Percentiles rank a stretch among this genome's conserved stretches.
Conservation (phyloP, 2,797 vertebrate genomes). For the Carduelis carduelis region DNA sequence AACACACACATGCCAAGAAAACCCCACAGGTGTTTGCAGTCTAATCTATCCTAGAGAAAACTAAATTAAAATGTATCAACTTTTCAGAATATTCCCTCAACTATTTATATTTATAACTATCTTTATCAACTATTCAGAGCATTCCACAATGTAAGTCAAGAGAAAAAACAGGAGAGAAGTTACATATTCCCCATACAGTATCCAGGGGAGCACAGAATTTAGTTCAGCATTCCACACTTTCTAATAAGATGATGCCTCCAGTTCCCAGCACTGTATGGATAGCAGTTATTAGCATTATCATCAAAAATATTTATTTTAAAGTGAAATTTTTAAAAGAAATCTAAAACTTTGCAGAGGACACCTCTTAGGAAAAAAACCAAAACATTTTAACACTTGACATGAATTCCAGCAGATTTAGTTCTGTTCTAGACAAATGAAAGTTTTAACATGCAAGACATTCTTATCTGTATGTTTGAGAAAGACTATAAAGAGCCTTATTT, state of each 20-base stretch:
- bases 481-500: not conserved
- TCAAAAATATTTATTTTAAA: not conserved
- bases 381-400: not conserved
- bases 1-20: fast-evolving
- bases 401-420: not conserved
- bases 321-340: not conserved
- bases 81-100: not conserved
- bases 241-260: not conserved
- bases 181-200: not conserved
- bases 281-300: not conserved
- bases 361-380: not conserved
- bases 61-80: not conserved
- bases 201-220: not conserved
- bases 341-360: not conserved
- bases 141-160: not conserved
- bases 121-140: not conserved
- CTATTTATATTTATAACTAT: not conserved
- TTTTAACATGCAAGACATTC: not conserved
- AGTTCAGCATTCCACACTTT: not conserved
- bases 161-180: not conserved
- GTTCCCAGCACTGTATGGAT: not conserved
- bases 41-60: not conserved
- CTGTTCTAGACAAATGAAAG: not conserved
- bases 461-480: not conserved
- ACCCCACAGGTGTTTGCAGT: not conserved